Conservation (phyloP, 2,797 vertebrate species). For the Spinibarbus caldwelli region DNA sequence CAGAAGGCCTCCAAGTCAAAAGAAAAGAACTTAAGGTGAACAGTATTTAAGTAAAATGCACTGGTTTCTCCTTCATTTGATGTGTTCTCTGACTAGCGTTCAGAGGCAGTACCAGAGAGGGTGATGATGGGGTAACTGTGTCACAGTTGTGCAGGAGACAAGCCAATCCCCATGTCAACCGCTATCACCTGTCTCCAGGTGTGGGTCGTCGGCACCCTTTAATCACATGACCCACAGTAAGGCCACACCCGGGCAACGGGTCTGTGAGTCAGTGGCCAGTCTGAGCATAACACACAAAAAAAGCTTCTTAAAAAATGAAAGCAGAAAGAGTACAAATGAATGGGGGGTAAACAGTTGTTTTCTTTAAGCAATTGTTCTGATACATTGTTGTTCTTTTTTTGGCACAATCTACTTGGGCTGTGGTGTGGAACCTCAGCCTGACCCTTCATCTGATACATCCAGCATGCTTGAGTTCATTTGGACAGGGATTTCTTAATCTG, state of each 20-base stretch:
- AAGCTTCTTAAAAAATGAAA: slow-evolving; percentile 47
- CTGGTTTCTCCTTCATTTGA: slow-evolving; percentile 74
- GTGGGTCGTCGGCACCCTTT: slow-evolving; percentile 54
- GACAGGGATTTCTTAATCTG: slow-evolving; percentile 96
- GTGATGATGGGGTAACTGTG: slow-evolving; percentile 78
- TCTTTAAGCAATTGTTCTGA: slow-evolving; percentile 65
- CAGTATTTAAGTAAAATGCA: slow-evolving; percentile 82
- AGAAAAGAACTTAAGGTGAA: slow-evolving; percentile 83
- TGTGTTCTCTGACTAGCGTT: slow-evolving; percentile 33
- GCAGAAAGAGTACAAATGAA: slow-evolving; percentile 70
- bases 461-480: slow-evolving; percentile 83
- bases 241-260: slow-evolving; percentile 58
- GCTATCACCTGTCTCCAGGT: slow-evolving; percentile 51
- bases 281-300: slow-evolving; percentile 80
- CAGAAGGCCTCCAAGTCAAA: slow-evolving; percentile 72
- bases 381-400: slow-evolving; percentile 77
- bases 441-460: slow-evolving; percentile 71
- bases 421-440: slow-evolving; percentile 76
- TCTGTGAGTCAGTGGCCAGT: slow-evolving; percentile 68
- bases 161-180: slow-evolving; percentile 54
- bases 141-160: slow-evolving; percentile 73
- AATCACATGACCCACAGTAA: slow-evolving; percentile 45
- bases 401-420: slow-evolving; percentile 93
- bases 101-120: slow-evolving; percentile 89
- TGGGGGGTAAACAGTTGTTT: slow-evolving; percentile 53